Evolutionary conservation across 2,113 vertebrate species (phyloP), one percentile per base, ranked within the genome.

Genomic region (Paracanthobrama guichenoti): DNA sequence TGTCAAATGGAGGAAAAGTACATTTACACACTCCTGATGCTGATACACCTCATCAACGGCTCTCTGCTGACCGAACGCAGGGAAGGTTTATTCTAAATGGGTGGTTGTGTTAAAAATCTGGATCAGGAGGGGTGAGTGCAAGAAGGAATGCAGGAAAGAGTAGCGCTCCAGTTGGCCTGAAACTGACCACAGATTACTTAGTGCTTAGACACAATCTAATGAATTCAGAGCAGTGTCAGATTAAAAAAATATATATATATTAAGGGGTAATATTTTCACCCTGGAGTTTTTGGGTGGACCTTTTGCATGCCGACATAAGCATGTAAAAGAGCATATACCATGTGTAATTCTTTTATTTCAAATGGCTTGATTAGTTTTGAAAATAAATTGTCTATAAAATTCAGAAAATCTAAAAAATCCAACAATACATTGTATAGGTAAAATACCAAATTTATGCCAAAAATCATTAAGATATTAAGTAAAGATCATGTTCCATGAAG

Each of bases 121-220:
- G 59, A 85, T 81, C 74, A 85, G 60, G 35, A 73, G 55, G 72
- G 77, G 59, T 72, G 75, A 82, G 64, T 50, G 82, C 53, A 46
- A 79, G 59, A 55, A 79, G 59, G 67, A 80, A 82, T 66, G 82
- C 12, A 53, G 13, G 44, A 78, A 84, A 79, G 81, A 18, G 24
- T 75, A 73, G 80, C 44, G 55, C 71, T 82, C 79, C 85, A 88
- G 72, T 83, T 86, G 85, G 86, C 69, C 73, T 69, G 75, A 84
- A 84, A 87, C 85, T 86, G 83, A 88, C 83, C 84, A 82, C 83
- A 74, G 86, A 78, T 88, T 86, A 86, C 55, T 86, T 66, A 18
- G 57, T 64, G 74, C 75, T 59, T 48, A 81, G 66, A 75, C 39
- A 62, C 77, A 79, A 62, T 79, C 57, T 64, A 79, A 28, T 77